Percentiles rank a stretch among this genome's conserved stretches.
Evolutionary conservation across 2,797 vertebrate species (phyloP).

Genomic region (Spea hammondii): DNA sequence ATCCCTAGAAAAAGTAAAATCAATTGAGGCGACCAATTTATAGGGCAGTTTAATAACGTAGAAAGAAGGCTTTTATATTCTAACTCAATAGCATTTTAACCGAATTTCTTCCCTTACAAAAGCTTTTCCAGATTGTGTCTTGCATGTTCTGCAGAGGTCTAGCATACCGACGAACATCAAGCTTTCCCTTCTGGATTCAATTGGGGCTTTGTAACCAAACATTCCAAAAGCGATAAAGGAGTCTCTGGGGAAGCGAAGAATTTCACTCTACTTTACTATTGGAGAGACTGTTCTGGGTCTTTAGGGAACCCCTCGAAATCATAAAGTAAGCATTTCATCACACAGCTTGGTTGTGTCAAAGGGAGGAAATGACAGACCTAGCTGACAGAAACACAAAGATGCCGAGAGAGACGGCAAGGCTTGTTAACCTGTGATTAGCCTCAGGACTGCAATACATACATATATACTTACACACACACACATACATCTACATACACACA

Average conservation of each 20-base stretch:
- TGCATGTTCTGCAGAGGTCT: neutral
- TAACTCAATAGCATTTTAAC: too few species aligned
- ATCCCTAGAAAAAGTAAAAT: too few species aligned
- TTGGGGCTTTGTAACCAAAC: constrained; percentile 42
- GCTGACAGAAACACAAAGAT: constrained; percentile 4
- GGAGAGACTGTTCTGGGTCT: neutral
- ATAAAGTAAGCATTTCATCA: constrained; percentile 23
- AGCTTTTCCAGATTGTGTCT: neutral
- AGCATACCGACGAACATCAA: constrained; percentile 6
- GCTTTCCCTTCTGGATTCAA: constrained; percentile 29
- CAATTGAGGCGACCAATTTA: too few species aligned
- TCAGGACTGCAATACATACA: too few species aligned
- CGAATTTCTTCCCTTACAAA: too few species aligned
- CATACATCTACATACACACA: too few species aligned
- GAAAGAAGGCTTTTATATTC: too few species aligned
- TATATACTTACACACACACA: too few species aligned
- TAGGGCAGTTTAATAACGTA: too few species aligned
- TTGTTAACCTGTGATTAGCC: constrained; percentile 1
- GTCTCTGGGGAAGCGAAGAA: constrained; percentile 37
- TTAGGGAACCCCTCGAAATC: constrained; percentile 15
- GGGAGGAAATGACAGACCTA: too few species aligned
- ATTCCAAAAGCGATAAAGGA: constrained; percentile 40
- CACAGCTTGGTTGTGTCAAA: constrained; percentile 2
- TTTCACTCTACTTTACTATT: constrained; percentile 34
- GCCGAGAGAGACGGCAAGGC: constrained; percentile 5